Evolutionary conservation across 2,113 vertebrate genomes (phyloP), one percentile per base, ranked within the genome.

Genomic region (Rattus rattus): DNA sequence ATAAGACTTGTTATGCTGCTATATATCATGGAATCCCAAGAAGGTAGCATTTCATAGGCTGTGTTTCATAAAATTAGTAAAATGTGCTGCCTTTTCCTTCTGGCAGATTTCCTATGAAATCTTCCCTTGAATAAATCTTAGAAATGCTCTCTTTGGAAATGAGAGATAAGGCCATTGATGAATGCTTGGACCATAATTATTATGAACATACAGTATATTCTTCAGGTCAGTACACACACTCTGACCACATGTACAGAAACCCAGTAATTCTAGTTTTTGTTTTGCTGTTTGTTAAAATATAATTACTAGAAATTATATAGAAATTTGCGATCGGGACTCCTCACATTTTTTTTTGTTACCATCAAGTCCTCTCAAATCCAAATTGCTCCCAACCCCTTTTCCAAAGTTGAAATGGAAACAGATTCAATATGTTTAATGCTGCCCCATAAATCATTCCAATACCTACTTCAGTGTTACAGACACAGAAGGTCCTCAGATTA

Each of bases 321-420:
- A 95, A 92, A 94, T 85, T 67, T 49, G 59, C 8, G 83, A 10
- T 59, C 36, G 28, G 76, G 36, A 69, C 28, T 22, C 36, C 61
- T 86, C 65, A n/a, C 2, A 22, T 86, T 26, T 30, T 52, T 92
- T 39, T 61, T 63, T 83, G 61, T 59, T 69, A 69, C 12, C 49
- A 89, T 95, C 91, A 83, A 26, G 7, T 80, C 94, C 89, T 88
- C 59, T 52, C 20, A 73, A 88, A 96, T 49, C 43, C 63, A 86
- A 70, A 54, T 70, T 70, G 33, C 47, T 86, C 30, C 39, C 28
- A 13, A n/a, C 43, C 61, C 43, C 24, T 92, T 96, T 93, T 92
- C 63, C 72, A 92, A 97, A 76, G 56, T 77, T 95, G 86, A 93
- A 97, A 95, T 54, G 73, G 20, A 87, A 97, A 87, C 81, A 89